Conservation (phyloP, 2,888 invertebrate species). For the Mythimna lalbum region DNA sequence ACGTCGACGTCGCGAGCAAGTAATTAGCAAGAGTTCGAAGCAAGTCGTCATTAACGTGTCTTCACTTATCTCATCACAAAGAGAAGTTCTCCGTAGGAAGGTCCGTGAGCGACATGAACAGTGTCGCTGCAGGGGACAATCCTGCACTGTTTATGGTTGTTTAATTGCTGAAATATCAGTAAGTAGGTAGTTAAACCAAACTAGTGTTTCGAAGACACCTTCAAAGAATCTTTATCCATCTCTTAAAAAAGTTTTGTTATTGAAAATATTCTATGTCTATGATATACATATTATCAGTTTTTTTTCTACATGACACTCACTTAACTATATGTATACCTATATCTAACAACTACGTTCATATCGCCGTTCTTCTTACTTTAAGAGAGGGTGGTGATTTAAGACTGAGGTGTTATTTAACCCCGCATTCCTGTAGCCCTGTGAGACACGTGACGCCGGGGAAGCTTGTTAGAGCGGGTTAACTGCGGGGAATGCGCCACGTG, state of each 20-base stretch:
- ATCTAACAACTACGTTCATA: too few relatives aligned
- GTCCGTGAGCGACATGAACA: too few relatives aligned
- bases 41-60: slow-evolving; percentile 6
- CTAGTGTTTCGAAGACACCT: not conserved
- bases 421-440: slow-evolving; percentile 31
- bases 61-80: slow-evolving; percentile 20
- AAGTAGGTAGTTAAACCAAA: too few relatives aligned
- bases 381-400: slow-evolving; percentile 31
- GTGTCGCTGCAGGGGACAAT: not conserved
- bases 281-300: too few relatives aligned
- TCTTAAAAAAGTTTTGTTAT: not conserved
- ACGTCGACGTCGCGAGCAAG: too few relatives aligned
- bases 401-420: slow-evolving; percentile 32
- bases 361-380: slow-evolving; percentile 13
- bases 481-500: slow-evolving; percentile 7
- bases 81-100: slow-evolving; percentile 4
- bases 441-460: slow-evolving; percentile 37
- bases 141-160: not conserved
- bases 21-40: slow-evolving; percentile 3
- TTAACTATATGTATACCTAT: too few relatives aligned
- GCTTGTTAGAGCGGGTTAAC: slow-evolving; percentile 35
- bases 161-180: slow-evolving; percentile 9
- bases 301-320: too few relatives aligned
- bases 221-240: not conserved
- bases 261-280: not conserved